Evolutionary conservation across 2,113 vertebrate species (phyloP).

Genomic region (Pedetes capensis): DNA sequence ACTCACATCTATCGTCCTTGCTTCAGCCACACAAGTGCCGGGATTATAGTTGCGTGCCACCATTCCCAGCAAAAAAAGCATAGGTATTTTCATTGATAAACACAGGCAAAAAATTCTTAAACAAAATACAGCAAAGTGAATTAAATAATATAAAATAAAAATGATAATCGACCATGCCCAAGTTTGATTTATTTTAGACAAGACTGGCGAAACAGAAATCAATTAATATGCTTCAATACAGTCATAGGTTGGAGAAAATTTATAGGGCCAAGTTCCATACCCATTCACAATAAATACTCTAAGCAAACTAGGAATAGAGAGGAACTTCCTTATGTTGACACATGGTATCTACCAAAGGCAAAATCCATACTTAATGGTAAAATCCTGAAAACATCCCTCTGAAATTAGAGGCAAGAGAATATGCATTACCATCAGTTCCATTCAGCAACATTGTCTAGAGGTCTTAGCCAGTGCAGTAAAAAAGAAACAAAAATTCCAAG

Average conservation of each 20-base stretch:
- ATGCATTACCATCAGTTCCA: neutral
- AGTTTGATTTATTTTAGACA: no score
- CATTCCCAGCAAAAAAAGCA: no score
- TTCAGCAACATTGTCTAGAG: neutral
- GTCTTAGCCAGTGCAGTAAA: neutral
- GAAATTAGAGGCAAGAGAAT: neutral
- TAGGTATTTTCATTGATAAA: no score
- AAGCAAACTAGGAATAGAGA: neutral
- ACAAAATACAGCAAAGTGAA: slow-evolving; percentile 13
- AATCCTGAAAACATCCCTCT: neutral
- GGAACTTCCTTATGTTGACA: neutral
- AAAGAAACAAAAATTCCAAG: neutral
- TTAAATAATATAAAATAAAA: neutral
- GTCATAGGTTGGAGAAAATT: neutral
- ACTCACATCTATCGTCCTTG: no score
- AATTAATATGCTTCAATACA: neutral
- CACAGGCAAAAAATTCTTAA: neutral
- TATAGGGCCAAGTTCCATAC: neutral
- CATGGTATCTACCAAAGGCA: neutral
- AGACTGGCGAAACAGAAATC: no score
- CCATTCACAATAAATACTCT: neutral
- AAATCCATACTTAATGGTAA: neutral
- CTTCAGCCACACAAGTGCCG: no score
- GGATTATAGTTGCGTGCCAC: no score
- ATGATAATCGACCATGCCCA: neutral